These are phyloP conservation scores for Alviniconcha marisindica DNA, from an alignment of 1,140 invertebrate species.

Conservation along the genomic window DNA sequence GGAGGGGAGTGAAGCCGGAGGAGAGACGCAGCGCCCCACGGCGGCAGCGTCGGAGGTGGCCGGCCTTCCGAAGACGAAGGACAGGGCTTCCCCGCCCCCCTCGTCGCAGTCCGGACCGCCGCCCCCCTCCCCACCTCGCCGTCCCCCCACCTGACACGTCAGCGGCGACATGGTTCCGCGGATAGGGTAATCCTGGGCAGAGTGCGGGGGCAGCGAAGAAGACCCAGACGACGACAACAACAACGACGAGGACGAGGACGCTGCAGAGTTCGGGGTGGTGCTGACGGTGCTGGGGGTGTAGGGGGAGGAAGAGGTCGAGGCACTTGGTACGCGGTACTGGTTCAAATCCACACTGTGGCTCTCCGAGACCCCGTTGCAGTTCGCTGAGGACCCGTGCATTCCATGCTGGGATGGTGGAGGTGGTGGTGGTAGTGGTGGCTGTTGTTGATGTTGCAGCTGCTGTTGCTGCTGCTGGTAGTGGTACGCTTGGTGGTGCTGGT, in stretches of 20 bases:
- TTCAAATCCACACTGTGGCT: background rate
- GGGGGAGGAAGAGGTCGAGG: conserved; percentile 11
- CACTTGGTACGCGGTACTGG: background rate
- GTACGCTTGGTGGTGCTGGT: background rate
- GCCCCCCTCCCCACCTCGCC: conserved; percentile 1
- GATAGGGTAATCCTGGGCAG: conserved; percentile 49
- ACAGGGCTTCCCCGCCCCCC: conserved; percentile 40
- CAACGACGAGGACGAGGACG: background rate
- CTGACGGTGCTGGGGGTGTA: background rate
- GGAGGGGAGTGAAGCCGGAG: conserved; percentile 22
- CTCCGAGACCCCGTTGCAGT: background rate
- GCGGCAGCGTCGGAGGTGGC: conserved; percentile 31
- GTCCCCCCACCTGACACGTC: conserved; percentile 42
- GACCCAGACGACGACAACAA: background rate
- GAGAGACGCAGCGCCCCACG: conserved; percentile 34
- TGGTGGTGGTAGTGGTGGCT: background rate
- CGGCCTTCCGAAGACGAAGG: conserved; percentile 57
- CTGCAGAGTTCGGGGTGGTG: too few species aligned
- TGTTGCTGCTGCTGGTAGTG: background rate
- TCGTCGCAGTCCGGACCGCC: background rate
- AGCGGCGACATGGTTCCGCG: conserved; percentile 53
- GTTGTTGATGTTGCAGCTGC: background rate
- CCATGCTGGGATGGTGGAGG: background rate
- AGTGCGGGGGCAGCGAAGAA: background rate
- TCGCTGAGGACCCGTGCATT: too few species aligned